A percentile compares a stretch with the other conserved stretches of the same genome.
Conservation (phyloP, 2,888 invertebrate genomes). For the Drosophila anomelani region DNA sequence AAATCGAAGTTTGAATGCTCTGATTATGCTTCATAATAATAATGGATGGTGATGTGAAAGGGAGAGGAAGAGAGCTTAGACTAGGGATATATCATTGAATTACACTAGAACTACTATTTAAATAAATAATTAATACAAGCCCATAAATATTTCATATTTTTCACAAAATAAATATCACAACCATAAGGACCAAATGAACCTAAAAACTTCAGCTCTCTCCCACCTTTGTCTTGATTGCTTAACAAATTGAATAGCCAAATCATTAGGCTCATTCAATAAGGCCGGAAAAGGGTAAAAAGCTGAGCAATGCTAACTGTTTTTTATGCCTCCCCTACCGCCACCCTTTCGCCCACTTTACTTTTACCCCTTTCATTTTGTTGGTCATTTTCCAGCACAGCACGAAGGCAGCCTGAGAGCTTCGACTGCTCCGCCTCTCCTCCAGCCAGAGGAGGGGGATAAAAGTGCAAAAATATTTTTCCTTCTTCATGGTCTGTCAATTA, state of each 20-base stretch:
- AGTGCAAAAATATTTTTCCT: slow-evolving; percentile 69
- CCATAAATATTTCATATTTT: too few relatives aligned
- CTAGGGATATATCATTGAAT: neutral
- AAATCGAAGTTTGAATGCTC: slow-evolving; percentile 13
- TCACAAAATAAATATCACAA: too few relatives aligned
- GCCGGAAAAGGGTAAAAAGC: slow-evolving; percentile 3
- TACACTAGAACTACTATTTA: neutral
- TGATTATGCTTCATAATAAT: neutral
- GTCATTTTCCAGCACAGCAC: slow-evolving; percentile 55
- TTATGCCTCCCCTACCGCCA: neutral
- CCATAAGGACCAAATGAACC: too few relatives aligned
- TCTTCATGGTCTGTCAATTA: slow-evolving; percentile 81
- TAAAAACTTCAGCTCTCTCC: neutral
- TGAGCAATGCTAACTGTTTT: slow-evolving; percentile 18
- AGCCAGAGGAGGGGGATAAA: slow-evolving; percentile 34
- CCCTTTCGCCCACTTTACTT: slow-evolving; percentile 3
- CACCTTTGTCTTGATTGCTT: slow-evolving; percentile 1
- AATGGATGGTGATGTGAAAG: neutral
- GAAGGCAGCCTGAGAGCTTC: slow-evolving; percentile 39
- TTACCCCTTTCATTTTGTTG: slow-evolving; percentile 45
- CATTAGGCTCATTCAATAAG: slow-evolving; percentile 7
- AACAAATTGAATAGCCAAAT: slow-evolving; percentile 16
- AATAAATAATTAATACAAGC: neutral
- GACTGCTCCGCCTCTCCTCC: slow-evolving; percentile 1
- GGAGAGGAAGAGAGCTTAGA: neutral